These are phyloP conservation scores for Oplegnathus fasciatus DNA, from an alignment of 2,113 vertebrate genomes.

Conservation along the genomic window DNA sequence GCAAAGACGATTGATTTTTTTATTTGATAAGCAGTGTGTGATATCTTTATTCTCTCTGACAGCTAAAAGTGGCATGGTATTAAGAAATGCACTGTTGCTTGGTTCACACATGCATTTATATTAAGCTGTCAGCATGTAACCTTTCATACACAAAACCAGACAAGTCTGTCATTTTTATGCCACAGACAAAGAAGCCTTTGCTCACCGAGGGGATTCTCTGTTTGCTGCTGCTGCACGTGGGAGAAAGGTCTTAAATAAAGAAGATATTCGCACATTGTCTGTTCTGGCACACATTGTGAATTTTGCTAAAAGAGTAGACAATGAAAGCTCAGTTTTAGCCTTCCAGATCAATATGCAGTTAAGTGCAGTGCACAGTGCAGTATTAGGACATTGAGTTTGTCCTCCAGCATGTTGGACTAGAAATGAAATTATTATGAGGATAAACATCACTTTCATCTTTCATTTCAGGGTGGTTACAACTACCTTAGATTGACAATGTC, in stretches of 20 bases:
- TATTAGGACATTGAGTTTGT: slow-evolving; percentile 7
- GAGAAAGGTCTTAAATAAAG: slow-evolving; percentile 20
- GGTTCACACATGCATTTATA: slow-evolving; percentile 41
- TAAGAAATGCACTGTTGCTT: slow-evolving; percentile 37
- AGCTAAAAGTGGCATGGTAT: slow-evolving; percentile 39
- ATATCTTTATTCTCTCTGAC: slow-evolving; percentile 55
- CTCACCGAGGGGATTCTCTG: slow-evolving; percentile 23
- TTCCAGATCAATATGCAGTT: slow-evolving; percentile 41
- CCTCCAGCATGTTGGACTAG: slow-evolving; percentile 2
- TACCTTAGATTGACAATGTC: neutral
- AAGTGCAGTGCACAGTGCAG: neutral
- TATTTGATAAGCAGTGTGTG: slow-evolving; percentile 55
- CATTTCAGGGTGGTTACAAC: neutral
- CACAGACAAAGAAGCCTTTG: slow-evolving; percentile 49
- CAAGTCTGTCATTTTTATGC: slow-evolving; percentile 54
- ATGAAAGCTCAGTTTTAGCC: slow-evolving; percentile 10
- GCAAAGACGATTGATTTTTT: slow-evolving; percentile 40
- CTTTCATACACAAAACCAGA: slow-evolving; percentile 60
- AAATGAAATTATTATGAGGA: slow-evolving; percentile 27
- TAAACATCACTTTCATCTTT: slow-evolving; percentile 11
- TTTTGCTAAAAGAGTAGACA: slow-evolving; percentile 15
- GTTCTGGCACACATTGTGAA: slow-evolving; percentile 22
- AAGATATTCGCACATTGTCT: slow-evolving; percentile 29
- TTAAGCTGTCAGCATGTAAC: slow-evolving; percentile 61
- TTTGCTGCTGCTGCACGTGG: slow-evolving; percentile 15